These are phyloP conservation scores for Camptogramma bilineatum DNA, from an alignment of 2,888 invertebrate species.

Conservation along the genomic window DNA sequence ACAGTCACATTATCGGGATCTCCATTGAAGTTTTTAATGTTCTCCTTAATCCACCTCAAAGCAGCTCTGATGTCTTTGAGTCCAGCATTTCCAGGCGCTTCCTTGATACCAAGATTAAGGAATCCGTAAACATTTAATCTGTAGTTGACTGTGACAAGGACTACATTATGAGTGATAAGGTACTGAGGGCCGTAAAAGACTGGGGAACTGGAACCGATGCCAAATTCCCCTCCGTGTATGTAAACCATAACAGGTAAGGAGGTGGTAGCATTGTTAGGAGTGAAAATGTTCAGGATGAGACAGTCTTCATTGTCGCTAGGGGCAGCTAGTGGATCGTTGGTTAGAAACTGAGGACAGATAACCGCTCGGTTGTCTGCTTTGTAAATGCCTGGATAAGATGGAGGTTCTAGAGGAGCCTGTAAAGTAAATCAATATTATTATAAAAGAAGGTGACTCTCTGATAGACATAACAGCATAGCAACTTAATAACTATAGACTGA, in stretches of 20 bases:
- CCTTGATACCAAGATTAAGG: slow-evolving; percentile 68
- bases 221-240: slow-evolving; percentile 82
- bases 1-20: slow-evolving; percentile 77
- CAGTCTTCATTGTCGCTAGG: slow-evolving; percentile 80
- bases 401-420: slow-evolving; percentile 70
- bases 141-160: slow-evolving; percentile 81
- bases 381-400: slow-evolving; percentile 63
- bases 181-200: slow-evolving; percentile 78
- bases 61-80: slow-evolving; percentile 79
- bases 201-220: slow-evolving; percentile 73
- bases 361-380: slow-evolving; percentile 69
- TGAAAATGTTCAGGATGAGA: slow-evolving; percentile 74
- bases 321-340: slow-evolving; percentile 68
- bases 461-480: background rate
- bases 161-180: slow-evolving; percentile 69
- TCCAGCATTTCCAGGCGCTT: slow-evolving; percentile 80
- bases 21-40: slow-evolving; percentile 71
- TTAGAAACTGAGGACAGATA: slow-evolving; percentile 73
- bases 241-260: slow-evolving; percentile 76
- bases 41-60: slow-evolving; percentile 74
- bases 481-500: no score
- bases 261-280: slow-evolving; percentile 58
- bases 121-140: slow-evolving; percentile 80
- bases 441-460: background rate
- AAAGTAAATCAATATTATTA: background rate